These are phyloP conservation scores for Oncorhynchus clarkii DNA, from an alignment of 2,113 vertebrate genomes.

Conservation along the genomic window DNA sequence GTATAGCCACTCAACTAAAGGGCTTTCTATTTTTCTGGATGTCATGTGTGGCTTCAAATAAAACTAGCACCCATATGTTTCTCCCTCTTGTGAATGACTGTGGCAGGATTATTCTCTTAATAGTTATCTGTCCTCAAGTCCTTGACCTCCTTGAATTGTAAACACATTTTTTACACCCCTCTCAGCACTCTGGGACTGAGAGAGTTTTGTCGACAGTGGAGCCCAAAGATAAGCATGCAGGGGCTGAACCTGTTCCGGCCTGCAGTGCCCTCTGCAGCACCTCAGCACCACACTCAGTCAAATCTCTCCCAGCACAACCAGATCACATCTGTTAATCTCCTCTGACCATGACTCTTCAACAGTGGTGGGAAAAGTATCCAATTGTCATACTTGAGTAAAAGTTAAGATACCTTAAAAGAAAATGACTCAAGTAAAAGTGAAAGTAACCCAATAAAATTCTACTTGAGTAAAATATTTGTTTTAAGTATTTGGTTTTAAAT, in stretches of 20 bases:
- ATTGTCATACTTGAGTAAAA: too few species aligned
- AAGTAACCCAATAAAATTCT: too few species aligned
- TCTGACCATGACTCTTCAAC: constrained; percentile 65
- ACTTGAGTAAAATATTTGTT: too few species aligned
- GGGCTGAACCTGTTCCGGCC: constrained; percentile 91
- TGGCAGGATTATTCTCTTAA: constrained; percentile 88
- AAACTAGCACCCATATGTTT: constrained; percentile 13
- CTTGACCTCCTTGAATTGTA: constrained; percentile 93
- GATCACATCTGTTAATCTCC: constrained; percentile 71
- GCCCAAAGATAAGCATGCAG: constrained; percentile 92
- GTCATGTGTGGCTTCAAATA: constrained; percentile 18
- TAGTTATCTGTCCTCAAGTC: constrained; percentile 94
- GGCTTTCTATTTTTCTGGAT: neutral
- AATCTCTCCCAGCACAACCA: constrained; percentile 74
- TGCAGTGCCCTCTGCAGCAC: constrained; percentile 94
- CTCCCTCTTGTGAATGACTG: constrained; percentile 77
- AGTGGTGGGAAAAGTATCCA: too few species aligned
- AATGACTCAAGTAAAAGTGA: too few species aligned
- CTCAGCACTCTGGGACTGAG: constrained; percentile 84
- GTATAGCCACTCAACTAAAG: constrained; percentile 13
- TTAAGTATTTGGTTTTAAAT: too few species aligned
- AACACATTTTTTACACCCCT: constrained; percentile 83
- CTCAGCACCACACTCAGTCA: constrained; percentile 80
- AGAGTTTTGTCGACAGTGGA: constrained; percentile 89
- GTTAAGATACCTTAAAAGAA: too few species aligned